Evolutionary conservation across 2,888 invertebrate species (phyloP).

Genomic region (Polymixis flavicincta): DNA sequence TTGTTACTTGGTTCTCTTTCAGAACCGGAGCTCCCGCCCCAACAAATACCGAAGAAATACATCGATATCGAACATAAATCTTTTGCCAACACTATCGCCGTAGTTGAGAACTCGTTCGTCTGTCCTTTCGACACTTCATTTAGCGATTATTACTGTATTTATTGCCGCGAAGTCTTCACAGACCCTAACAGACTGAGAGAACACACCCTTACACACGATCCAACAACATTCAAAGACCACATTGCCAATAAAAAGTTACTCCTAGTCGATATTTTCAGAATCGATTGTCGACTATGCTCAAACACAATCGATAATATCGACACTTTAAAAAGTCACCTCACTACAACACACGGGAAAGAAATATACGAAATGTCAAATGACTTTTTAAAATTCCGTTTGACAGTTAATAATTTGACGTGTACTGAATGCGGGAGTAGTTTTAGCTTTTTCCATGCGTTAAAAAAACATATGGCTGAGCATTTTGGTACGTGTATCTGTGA

Average conservation of each 20-base stretch:
- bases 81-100: slow-evolving; percentile 73
- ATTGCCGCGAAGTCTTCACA: slow-evolving; percentile 81
- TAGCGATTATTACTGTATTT: slow-evolving; percentile 82
- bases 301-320: slow-evolving; percentile 75
- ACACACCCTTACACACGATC: slow-evolving; percentile 81
- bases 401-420: slow-evolving; percentile 75
- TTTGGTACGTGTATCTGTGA: slow-evolving; percentile 86
- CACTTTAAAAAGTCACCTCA: slow-evolving; percentile 76
- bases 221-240: slow-evolving; percentile 73
- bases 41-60: slow-evolving; percentile 56
- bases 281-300: slow-evolving; percentile 83
- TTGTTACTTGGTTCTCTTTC: slow-evolving; percentile 44
- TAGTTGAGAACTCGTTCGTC: slow-evolving; percentile 82
- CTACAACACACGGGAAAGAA: slow-evolving; percentile 71
- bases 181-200: slow-evolving; percentile 80
- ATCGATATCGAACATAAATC: slow-evolving; percentile 76
- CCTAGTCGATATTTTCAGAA: slow-evolving; percentile 77
- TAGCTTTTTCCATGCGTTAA: slow-evolving; percentile 82
- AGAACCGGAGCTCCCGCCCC: slow-evolving; percentile 43
- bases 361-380: slow-evolving; percentile 76
- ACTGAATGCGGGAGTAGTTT: slow-evolving; percentile 76
- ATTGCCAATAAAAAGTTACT: slow-evolving; percentile 76
- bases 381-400: slow-evolving; percentile 80
- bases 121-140: slow-evolving; percentile 83
- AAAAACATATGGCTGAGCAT: slow-evolving; percentile 85